Conservation (phyloP, 2,797 vertebrate genomes). For the Notolabrus celidotus region DNA sequence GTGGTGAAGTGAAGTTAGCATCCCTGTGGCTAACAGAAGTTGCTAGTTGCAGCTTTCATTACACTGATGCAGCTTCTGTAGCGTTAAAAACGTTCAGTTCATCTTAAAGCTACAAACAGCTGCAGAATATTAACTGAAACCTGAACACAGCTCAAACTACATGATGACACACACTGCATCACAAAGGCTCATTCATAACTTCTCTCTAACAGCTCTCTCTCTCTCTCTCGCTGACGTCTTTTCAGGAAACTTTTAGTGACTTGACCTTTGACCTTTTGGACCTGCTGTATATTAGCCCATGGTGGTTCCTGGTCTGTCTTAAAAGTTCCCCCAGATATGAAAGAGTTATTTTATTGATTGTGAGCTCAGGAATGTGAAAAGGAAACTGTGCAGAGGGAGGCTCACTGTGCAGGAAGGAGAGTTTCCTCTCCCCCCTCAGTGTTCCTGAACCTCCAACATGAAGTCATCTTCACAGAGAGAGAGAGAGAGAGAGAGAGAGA, state of each 20-base stretch:
- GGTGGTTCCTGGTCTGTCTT: conserved; percentile 35
- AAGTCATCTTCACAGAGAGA: conserved; percentile 69
- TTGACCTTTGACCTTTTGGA: conserved; percentile 61
- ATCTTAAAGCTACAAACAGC: conserved; percentile 19
- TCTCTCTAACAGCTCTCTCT: conserved; percentile 8
- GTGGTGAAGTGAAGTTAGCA: no score
- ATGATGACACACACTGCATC: conserved; percentile 9
- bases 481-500: no score
- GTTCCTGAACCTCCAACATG: conserved; percentile 65
- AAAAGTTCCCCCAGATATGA: conserved; percentile 35
- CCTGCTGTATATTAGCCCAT: conserved; percentile 49
- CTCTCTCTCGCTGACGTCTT: background rate
- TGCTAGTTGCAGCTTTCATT: no score
- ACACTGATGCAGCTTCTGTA: no score
- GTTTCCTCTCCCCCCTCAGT: conserved; percentile 74
- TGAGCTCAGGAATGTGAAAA: conserved; percentile 64
- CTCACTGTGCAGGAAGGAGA: conserved; percentile 64
- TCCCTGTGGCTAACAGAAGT: no score
- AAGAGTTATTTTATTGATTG: conserved; percentile 44
- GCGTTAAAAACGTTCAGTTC: background rate
- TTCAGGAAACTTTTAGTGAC: conserved; percentile 45
- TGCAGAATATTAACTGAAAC: conserved; percentile 23
- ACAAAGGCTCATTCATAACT: conserved; percentile 39
- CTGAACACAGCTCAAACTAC: background rate
- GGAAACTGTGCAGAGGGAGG: conserved; percentile 53